A percentile compares a stretch with the other conserved stretches of the same genome.
phyloP scores from a whole-genome alignment of 1,140 invertebrate genomes.

The Mactra quadrangularis region DNA sequence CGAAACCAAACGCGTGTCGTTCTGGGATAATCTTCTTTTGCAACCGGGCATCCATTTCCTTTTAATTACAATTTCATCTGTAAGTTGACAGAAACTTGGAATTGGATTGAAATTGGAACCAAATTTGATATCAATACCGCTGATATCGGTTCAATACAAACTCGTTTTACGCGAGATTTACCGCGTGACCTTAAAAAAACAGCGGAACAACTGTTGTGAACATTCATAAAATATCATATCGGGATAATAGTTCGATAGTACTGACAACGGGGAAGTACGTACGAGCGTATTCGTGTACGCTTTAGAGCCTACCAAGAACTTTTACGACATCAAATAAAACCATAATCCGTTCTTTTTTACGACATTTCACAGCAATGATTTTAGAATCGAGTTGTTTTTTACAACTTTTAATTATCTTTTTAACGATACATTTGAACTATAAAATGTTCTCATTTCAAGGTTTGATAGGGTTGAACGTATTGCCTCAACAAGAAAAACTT shows the following conservation, averaged over 20 bases:
- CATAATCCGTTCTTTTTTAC: neutral
- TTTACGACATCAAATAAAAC: neutral
- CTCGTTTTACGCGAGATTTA: constrained; percentile 19
- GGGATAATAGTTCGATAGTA: neutral
- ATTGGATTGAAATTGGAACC: constrained; percentile 39
- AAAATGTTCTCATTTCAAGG: too few relatives aligned
- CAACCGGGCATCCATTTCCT: constrained; percentile 40
- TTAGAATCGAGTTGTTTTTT: too few relatives aligned
- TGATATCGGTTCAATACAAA: constrained; percentile 11
- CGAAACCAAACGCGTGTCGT: constrained; percentile 12
- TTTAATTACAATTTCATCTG: constrained; percentile 42
- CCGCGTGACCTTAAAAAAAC: constrained; percentile 21
- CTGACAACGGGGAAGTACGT: neutral
- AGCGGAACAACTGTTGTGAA: neutral
- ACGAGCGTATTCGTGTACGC: neutral
- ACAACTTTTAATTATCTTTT: too few relatives aligned
- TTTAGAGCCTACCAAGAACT: neutral
- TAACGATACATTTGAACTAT: too few relatives aligned
- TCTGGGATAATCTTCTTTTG: constrained; percentile 4
- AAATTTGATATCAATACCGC: constrained; percentile 37
- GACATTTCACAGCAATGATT: neutral
- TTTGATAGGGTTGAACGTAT: too few relatives aligned
- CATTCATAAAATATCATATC: too few relatives aligned
- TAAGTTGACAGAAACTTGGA: constrained; percentile 11
- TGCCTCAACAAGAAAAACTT: too few relatives aligned